These are phyloP conservation scores for Drosophila insularis DNA, from an alignment of 1,140 invertebrate species.

Conservation along the genomic window DNA sequence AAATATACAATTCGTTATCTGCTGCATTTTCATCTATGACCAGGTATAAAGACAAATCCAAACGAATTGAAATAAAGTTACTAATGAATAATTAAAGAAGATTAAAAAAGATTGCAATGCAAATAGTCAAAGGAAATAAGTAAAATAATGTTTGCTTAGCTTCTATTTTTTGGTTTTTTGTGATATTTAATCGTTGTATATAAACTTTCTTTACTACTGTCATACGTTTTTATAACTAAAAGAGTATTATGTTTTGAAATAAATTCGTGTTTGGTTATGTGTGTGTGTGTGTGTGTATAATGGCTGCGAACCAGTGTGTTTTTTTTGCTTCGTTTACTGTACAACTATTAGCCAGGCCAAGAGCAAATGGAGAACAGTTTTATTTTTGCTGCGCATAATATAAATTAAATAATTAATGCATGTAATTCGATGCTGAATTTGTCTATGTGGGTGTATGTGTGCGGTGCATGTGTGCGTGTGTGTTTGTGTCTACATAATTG, in stretches of 20 bases:
- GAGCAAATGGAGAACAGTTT: conserved; percentile 4
- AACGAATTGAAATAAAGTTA: neutral
- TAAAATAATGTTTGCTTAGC: neutral
- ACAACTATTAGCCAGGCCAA: neutral
- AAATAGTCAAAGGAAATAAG: neutral
- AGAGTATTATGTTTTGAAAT: neutral
- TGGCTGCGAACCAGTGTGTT: too few relatives aligned
- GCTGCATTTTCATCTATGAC: neutral
- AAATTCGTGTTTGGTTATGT: neutral
- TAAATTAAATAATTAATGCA: conserved; percentile 40
- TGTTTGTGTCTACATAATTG: conserved; percentile 29
- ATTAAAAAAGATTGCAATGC: neutral
- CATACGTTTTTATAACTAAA: neutral
- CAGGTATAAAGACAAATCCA: neutral
- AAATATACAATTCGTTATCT: neutral
- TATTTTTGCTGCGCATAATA: conserved; percentile 13
- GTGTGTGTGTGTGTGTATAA: neutral
- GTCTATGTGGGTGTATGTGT: neutral
- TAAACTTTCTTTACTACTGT: neutral
- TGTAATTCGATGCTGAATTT: conserved; percentile 14
- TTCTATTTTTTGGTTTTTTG: neutral
- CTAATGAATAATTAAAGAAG: neutral
- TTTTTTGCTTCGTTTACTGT: neutral
- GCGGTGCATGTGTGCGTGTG: neutral
- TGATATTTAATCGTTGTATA: neutral